Base-by-base conservation (phyloP, 2,113 vertebrate genomes). In the Ptychochromis oligacanthus region DNA sequence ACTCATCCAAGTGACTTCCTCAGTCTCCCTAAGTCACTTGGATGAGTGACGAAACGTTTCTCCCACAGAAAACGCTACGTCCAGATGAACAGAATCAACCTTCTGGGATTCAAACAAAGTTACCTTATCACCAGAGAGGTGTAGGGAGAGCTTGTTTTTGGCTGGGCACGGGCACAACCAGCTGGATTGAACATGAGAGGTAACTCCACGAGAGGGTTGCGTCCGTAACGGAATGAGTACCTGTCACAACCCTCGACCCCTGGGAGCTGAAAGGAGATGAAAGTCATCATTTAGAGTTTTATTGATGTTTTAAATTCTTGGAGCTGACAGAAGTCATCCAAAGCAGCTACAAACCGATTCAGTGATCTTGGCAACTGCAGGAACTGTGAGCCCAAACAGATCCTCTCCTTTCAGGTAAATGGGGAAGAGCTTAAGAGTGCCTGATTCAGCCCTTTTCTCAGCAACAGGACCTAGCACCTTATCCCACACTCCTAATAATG, bases 161-260 rank as follows among this genome's bases (percentile, higher is more conserved):
- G 96, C 89, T 98, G 97, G 2, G 97, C 96, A 1, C 98, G 97
- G 90, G 98, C 97, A 17, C 97, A 96, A 92, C 98, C 98, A 57
- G 97, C 96, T 87, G 97, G 97, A 95, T 99, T 99, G 93, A 99
- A 96, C 36, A 97, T 95, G 59, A 99, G 96, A 28, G 97, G 98
- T 20, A 99, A 95, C 62, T 97, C 97, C 93, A 99, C 96, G 70
- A 98, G 95, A 22, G 97, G 97, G 90, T 98, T 98, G 38, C 97
- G 97, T 87, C 98, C 98, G 0, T 98, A 99, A 65, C 98, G 97
- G 94, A 99, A 98, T 6, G 96, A 96, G 94, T 99, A 99, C 88
- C 95, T 96, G 60, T 97, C 97, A 57, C 98, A 99, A 6, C 96
- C 96, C 93, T 98, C 97, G 79, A 99, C 97, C 86, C 98, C 98